Conservation (phyloP, 2,797 vertebrate species). For the Chelonia mydas region DNA sequence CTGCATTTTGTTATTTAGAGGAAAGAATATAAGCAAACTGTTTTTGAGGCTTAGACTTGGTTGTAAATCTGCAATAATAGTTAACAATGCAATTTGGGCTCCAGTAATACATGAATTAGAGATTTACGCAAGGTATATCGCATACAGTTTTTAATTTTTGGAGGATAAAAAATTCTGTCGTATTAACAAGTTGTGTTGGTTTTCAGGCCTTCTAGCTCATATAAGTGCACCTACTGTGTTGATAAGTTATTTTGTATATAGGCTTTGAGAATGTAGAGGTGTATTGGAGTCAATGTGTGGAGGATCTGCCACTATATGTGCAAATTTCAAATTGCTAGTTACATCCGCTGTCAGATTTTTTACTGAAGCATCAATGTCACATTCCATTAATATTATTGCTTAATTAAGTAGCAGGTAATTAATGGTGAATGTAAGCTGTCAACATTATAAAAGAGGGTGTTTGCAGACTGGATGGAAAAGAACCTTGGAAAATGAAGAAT, state of each 20-base stretch:
- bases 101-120: neutral
- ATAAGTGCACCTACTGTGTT: fast-evolving
- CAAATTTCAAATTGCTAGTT: neutral
- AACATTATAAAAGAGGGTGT: neutral
- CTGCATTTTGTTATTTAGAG: neutral
- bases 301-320: neutral
- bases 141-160: neutral
- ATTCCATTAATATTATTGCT: neutral
- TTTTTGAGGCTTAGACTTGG: neutral
- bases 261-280: neutral
- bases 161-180: neutral
- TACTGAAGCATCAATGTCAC: neutral
- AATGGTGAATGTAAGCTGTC: neutral
- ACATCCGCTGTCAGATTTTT: neutral
- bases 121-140: neutral
- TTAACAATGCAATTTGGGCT: too few species aligned
- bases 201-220: neutral
- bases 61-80: neutral
- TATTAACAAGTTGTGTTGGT: neutral
- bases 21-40: neutral
- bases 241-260: neutral
- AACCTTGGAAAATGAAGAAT: neutral
- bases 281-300: fast-evolving
- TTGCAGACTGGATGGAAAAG: neutral
- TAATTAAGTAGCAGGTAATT: neutral